Percentiles rank a stretch among this genome's conserved stretches.
Evolutionary conservation across 2,797 vertebrate species (phyloP).

Genomic region (Danio tinwini): DNA sequence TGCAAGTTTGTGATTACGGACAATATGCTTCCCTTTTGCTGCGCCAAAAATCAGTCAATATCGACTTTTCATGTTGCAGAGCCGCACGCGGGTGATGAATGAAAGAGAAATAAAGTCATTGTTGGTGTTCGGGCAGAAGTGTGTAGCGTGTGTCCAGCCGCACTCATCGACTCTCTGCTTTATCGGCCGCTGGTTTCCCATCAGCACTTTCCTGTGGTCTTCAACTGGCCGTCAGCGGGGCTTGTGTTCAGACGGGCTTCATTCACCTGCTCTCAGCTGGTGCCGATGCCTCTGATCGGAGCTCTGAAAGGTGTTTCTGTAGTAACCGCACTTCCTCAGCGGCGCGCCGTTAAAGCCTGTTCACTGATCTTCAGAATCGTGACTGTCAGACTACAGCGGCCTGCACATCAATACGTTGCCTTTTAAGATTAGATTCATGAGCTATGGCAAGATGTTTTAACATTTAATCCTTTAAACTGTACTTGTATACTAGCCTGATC

Average conservation of each 20-base stretch:
- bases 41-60: constrained; percentile 1
- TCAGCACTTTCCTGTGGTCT: constrained; percentile 26
- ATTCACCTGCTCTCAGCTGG: constrained; percentile 49
- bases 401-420: not conserved
- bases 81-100: not conserved
- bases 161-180: constrained; percentile 23
- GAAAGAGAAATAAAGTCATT: constrained; percentile 13
- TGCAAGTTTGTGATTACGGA: not conserved
- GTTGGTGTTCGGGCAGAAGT: not conserved
- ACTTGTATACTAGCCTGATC: too few species aligned
- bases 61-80: not conserved
- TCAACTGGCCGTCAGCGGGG: constrained; percentile 40
- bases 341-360: constrained; percentile 36
- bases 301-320: constrained; percentile 60
- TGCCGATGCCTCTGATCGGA: constrained; percentile 3
- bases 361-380: constrained; percentile 48
- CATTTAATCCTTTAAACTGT: too few species aligned
- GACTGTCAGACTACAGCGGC: not conserved
- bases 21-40: not conserved
- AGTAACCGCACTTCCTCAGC: constrained; percentile 59
- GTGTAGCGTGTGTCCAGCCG: constrained; percentile 19
- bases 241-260: constrained; percentile 24
- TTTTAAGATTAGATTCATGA: constrained; percentile 3
- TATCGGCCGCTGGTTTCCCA: constrained; percentile 14
- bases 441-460: too few species aligned